These are phyloP conservation scores for Callipepla californica DNA, from an alignment of 2,113 vertebrate genomes.

Conservation along the genomic window DNA sequence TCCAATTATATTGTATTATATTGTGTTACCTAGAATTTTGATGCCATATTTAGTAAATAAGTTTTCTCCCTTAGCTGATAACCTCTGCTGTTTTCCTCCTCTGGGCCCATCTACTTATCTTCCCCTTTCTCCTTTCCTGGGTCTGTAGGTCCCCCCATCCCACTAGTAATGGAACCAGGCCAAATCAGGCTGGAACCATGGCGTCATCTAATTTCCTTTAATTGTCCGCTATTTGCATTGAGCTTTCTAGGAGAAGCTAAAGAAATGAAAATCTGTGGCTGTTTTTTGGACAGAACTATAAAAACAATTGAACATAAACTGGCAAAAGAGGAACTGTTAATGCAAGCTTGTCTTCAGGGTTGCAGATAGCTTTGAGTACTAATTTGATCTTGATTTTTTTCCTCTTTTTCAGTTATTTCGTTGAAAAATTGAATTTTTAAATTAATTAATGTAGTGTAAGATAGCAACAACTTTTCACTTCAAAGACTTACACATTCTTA, in stretches of 20 bases:
- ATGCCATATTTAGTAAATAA: too few species aligned
- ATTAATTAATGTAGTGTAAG: background rate
- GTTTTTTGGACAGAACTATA: background rate
- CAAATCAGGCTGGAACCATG: too few species aligned
- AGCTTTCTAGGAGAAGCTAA: background rate
- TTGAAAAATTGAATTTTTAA: constrained; percentile 6
- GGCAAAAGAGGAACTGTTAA: background rate
- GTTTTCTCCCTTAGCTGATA: too few species aligned
- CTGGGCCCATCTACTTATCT: too few species aligned
- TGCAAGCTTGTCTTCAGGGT: background rate
- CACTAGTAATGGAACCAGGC: too few species aligned
- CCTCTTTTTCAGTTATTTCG: background rate
- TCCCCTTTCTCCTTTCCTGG: too few species aligned
- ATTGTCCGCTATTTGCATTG: background rate
- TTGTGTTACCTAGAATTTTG: too few species aligned
- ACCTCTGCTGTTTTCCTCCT: too few species aligned
- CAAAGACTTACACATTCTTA: background rate
- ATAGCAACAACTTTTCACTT: background rate
- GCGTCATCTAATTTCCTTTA: background rate
- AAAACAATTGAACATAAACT: background rate
- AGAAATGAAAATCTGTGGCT: background rate
- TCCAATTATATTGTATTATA: too few species aligned
- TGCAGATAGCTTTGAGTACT: background rate
- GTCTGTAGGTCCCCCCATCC: too few species aligned
- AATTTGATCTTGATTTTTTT: background rate